Evolutionary conservation across 1,140 invertebrate species (phyloP), one percentile per base, ranked within the genome.

Genomic region (Gonatopus flavifemur): DNA sequence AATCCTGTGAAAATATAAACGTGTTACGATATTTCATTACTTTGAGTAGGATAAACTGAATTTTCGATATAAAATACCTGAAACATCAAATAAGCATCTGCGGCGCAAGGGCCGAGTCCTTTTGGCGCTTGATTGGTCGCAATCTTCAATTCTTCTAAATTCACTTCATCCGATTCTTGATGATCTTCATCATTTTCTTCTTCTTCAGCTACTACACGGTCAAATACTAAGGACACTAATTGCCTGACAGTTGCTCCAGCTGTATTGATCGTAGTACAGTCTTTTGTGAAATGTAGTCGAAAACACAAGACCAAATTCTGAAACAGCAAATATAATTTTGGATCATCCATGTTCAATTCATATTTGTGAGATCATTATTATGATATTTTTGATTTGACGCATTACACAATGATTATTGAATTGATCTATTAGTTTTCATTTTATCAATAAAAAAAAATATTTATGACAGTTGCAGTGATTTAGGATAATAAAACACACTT

Each of bases 191-290:
- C 70, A 40, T 78, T 67, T 44, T 87, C 82, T 68, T 88, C 84
- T n/a, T n/a, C n/a, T 66, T 90, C 88, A 24, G 83, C 81, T 31
- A 94, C 82, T 12, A 96, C 94, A 47, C 96, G 80, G 73, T 99
- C 97, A 82, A 98, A 98, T 1, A 99, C 94, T 33, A 94, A 80
- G 32, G 93, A 93, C n/a, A 98, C 94, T 33, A 98, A 78, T 71
- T 99, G 97, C 35, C 96, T 80, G 3, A 98, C 93, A 19, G 96
- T 98, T 9, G 97, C 97, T 20, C 94, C 94, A 3, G 96, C 96
- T 33, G 96, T 96, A 71, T 98, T 98, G 21, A 94, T 93, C 32
- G 94, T 96, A 45, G 91, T 94, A 18, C 88, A 85, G 81, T 98
- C 89, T 81, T 96, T 93, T 6, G 91, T 88, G 66, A 95, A 94